Conservation (phyloP, 2,113 vertebrate genomes). For the Recurvirostra avosetta region DNA sequence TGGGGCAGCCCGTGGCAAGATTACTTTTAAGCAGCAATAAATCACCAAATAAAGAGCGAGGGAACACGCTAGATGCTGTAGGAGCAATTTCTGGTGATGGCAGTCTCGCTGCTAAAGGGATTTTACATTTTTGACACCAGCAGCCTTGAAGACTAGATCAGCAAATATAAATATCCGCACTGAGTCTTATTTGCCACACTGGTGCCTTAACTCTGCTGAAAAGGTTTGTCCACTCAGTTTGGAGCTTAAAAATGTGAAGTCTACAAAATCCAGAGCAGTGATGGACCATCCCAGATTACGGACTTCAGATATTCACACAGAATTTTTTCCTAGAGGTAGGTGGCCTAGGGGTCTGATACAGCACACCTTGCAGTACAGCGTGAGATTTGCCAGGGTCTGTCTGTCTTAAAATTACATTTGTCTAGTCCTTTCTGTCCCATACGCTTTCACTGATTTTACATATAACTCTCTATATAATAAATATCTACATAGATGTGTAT, state of each 20-base stretch:
- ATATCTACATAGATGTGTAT: background rate
- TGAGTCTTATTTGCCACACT: background rate
- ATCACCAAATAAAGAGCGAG: fast-evolving
- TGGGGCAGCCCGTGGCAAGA: fast-evolving
- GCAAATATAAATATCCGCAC: background rate
- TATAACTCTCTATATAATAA: fast-evolving
- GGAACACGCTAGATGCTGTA: fast-evolving
- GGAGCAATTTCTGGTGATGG: background rate
- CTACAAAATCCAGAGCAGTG: background rate
- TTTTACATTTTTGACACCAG: background rate
- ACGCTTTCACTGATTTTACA: background rate
- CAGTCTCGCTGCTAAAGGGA: background rate
- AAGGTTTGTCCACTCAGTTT: background rate
- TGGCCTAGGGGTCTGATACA: background rate
- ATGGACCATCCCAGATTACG: background rate
- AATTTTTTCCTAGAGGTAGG: background rate
- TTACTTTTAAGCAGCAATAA: background rate
- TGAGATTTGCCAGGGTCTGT: background rate
- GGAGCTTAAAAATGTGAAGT: background rate
- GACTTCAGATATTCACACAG: background rate
- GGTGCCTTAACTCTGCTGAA: background rate
- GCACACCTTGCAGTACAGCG: background rate
- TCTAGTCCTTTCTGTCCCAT: background rate
- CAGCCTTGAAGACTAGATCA: background rate
- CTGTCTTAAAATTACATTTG: background rate